Evolutionary conservation across 1,140 invertebrate species (phyloP).

Genomic region (Ceratina calcarata): DNA sequence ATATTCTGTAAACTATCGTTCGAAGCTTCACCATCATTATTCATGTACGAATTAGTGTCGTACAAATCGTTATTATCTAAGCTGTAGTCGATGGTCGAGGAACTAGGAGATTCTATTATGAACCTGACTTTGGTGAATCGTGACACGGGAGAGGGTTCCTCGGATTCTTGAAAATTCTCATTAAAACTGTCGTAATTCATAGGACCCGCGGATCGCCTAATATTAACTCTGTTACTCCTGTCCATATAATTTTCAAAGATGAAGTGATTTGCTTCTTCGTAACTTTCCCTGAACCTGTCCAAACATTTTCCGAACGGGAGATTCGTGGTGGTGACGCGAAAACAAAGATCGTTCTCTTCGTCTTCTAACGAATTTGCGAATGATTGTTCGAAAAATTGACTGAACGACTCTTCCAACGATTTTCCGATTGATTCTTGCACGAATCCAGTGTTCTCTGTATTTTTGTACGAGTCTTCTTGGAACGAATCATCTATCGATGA

Average conservation of each 20-base stretch:
- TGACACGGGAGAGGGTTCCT: neutral
- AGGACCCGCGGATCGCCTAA: conserved; percentile 12
- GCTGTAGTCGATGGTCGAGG: conserved; percentile 45
- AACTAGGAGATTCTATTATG: conserved; percentile 66
- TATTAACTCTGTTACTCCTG: conserved; percentile 50
- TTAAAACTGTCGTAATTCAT: conserved; percentile 26
- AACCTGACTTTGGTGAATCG: conserved; percentile 72
- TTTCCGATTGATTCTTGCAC: neutral
- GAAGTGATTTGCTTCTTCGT: conserved; percentile 47
- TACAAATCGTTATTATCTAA: conserved; percentile 1
- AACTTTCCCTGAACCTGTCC: conserved; percentile 16
- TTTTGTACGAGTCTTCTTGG: too few relatives aligned
- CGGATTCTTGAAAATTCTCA: neutral
- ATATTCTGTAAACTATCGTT: conserved; percentile 20
- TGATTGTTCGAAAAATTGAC: neutral
- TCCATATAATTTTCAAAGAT: conserved; percentile 73
- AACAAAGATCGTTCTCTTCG: conserved; percentile 63
- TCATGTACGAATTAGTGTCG: too few relatives aligned
- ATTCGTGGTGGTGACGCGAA: conserved; percentile 75
- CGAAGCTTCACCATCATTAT: neutral
- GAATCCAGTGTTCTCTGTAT: too few relatives aligned
- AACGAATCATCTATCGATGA: too few relatives aligned
- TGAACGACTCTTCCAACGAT: neutral
- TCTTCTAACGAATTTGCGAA: conserved; percentile 37
- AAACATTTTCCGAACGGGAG: conserved; percentile 74